phyloP scores from a whole-genome alignment of 1,140 invertebrate species.

The Neodiprion virginianus region DNA sequence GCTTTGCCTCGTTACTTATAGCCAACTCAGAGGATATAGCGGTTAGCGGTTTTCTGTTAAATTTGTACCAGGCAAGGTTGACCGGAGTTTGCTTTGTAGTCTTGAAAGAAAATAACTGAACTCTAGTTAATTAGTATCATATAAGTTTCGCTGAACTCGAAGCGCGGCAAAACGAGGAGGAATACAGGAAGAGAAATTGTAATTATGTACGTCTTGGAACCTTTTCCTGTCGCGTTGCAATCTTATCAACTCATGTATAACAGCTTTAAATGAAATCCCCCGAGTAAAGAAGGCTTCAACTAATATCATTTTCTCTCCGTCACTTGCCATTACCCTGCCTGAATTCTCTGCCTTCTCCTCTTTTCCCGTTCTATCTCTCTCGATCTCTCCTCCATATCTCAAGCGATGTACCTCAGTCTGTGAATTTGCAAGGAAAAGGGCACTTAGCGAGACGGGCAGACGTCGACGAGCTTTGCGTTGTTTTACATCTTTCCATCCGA shows the following conservation, averaged over 20 bases:
- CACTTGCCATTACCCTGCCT: not conserved
- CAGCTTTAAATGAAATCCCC: not conserved
- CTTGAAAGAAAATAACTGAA: no score
- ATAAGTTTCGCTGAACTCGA: no score
- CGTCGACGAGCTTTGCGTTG: not conserved
- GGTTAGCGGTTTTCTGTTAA: not conserved
- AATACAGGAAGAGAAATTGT: no score
- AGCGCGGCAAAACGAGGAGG: no score
- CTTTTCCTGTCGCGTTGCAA: not conserved
- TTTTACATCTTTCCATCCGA: not conserved
- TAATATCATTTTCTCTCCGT: constrained; percentile 3
- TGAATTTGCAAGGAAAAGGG: constrained; percentile 1
- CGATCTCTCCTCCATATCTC: no score
- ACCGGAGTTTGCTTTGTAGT: no score
- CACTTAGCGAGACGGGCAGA: not conserved
- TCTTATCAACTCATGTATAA: not conserved
- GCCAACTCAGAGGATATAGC: not conserved
- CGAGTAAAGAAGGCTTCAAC: not conserved
- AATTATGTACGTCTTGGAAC: not conserved
- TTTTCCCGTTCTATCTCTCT: not conserved
- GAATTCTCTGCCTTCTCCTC: not conserved
- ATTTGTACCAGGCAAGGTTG: not conserved
- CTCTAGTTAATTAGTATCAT: no score
- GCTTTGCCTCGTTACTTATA: not conserved
- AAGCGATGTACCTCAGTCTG: not conserved